Evolutionary conservation across 2,888 invertebrate genomes (phyloP), one percentile per base, ranked within the genome.

Genomic region (Dicyrtoma fusca): DNA sequence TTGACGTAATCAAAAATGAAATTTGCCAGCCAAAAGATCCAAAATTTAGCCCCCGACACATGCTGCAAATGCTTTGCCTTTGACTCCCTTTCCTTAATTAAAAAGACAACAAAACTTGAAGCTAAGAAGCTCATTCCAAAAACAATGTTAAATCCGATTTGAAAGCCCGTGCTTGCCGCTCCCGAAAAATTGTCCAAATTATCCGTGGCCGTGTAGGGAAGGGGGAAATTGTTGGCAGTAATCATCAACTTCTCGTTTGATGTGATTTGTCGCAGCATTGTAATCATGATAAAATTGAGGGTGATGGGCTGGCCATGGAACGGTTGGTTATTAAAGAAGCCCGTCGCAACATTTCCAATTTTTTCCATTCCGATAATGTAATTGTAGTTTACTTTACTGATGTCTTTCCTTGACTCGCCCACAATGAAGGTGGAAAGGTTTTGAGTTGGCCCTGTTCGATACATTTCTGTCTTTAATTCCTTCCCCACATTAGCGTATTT

Each of bases 321-420:
- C 0, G 91, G 90, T 81, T 92, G 90, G 82, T 91, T 92, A 81
- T 92, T 93, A 83, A 92, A 91, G 88, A 90, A 89, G 0, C 89
- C 90, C 0, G 85, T 88, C 0, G 88, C 87, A 0, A 83, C 81
- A 0, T 81, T 75, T 14, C 57, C 69, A 19, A 21, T 26, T 13
- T 62, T 26, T 11, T 75, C 63, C 0, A 78, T 63, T 1, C 82
- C 84, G 5, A 83, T 78, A 55, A 84, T 80, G 68, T 83, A 83
- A 42, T 82, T 82, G 51, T 82, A 78, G 72, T 84, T 84, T 73
- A 83, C 84, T 34, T 77, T 71, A 0, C 82, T 82, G 23, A 84
- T 74, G 53, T 83, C 82, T 21, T 82, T 77, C 21, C 74, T 73
- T 4, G 25, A 62, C 0, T 83, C 82, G 75, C 81, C 76, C 11